Conservation (phyloP, 1,140 invertebrate genomes). For the Drosophila lini region DNA sequence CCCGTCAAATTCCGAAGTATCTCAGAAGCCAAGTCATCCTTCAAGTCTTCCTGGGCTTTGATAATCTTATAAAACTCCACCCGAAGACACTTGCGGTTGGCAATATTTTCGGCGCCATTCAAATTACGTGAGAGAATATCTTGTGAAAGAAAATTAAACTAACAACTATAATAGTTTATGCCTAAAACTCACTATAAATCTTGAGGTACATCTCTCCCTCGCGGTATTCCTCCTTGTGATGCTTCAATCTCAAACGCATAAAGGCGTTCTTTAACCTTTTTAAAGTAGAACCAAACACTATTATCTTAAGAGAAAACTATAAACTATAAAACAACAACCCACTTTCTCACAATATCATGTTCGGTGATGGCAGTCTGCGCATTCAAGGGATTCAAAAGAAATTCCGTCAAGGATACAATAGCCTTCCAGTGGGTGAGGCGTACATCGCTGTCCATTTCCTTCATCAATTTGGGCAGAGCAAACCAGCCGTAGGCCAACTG, state of each 20-base stretch:
- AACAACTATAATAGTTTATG: rapidly evolving
- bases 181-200: constrained; percentile 58
- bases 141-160: not conserved
- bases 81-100: constrained; percentile 47
- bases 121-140: constrained; percentile 64
- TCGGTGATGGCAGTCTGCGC: constrained; percentile 60
- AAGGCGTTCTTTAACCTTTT: constrained; percentile 68
- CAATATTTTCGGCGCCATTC: constrained; percentile 65
- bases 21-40: constrained; percentile 51
- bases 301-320: too few relatives aligned
- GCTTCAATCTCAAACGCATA: constrained; percentile 54
- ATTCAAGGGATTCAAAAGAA: constrained; percentile 67
- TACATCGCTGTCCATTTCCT: constrained; percentile 65
- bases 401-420: constrained; percentile 63
- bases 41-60: not conserved
- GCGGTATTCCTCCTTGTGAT: constrained; percentile 36
- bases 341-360: constrained; percentile 72
- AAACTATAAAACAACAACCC: not conserved
- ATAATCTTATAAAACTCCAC: constrained; percentile 70
- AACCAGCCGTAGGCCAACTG: constrained; percentile 70
- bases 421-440: constrained; percentile 58
- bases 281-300: not conserved
- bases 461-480: constrained; percentile 71
- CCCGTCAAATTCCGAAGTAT: constrained; percentile 65
- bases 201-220: constrained; percentile 58